phyloP scores from a whole-genome alignment of 1,140 invertebrate genomes.

The Globodera ellingtonae region DNA sequence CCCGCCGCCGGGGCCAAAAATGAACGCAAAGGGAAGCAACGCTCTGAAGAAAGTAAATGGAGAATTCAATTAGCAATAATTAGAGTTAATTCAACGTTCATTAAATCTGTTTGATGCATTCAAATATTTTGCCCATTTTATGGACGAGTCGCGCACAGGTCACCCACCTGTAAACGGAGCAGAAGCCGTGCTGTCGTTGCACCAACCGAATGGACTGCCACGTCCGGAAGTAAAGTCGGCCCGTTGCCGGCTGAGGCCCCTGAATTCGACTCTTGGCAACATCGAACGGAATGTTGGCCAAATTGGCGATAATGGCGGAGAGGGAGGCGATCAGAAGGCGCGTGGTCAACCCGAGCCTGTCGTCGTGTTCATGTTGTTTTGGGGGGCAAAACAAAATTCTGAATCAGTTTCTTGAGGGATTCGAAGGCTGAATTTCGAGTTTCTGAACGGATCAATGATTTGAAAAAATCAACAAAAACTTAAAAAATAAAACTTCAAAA shows the following conservation, averaged over 20 bases:
- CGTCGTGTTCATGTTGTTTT: not conserved
- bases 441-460: not conserved
- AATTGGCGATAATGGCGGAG: slow-evolving; percentile 80
- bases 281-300: slow-evolving; percentile 89
- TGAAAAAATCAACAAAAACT: no score
- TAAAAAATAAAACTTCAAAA: no score
- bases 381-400: not conserved
- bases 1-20: slow-evolving; percentile 85
- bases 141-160: no score
- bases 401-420: not conserved
- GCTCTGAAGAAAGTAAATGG: not conserved
- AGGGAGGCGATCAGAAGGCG: slow-evolving; percentile 80
- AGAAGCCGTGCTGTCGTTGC: slow-evolving; percentile 82
- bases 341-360: slow-evolving; percentile 50
- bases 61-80: no score
- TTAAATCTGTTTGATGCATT: no score
- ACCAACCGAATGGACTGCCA: slow-evolving; percentile 77
- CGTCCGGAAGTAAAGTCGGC: slow-evolving; percentile 75
- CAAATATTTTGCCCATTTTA: not conserved
- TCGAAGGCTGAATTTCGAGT: not conserved
- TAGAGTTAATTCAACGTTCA: no score
- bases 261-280: slow-evolving; percentile 92
- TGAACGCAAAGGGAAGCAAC: slow-evolving; percentile 80
- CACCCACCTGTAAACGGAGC: slow-evolving; percentile 82
- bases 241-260: slow-evolving; percentile 69